These are phyloP conservation scores for Nothura maculosa DNA, from an alignment of 2,797 vertebrate species.

Conservation along the genomic window DNA sequence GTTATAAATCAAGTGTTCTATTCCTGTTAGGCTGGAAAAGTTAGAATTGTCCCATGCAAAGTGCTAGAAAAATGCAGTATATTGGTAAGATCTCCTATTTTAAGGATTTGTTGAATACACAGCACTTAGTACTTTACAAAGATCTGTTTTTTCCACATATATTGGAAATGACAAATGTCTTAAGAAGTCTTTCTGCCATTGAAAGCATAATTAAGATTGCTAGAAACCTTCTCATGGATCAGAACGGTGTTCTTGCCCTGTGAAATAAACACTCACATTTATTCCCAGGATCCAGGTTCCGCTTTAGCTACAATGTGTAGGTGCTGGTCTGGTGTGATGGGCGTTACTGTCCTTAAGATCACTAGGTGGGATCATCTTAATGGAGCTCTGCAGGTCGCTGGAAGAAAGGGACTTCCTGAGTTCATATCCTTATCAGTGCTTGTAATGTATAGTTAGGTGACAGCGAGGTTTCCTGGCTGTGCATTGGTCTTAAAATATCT, in stretches of 20 bases:
- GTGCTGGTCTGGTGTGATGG: fast-evolving
- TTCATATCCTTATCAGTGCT: not conserved
- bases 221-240: not conserved
- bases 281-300: not conserved
- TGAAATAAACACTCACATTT: not conserved
- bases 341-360: not conserved
- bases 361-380: not conserved
- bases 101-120: not conserved
- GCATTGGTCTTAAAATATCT: not conserved
- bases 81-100: not conserved
- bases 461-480: not conserved
- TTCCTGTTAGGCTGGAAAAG: not conserved
- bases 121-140: not conserved
- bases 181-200: not conserved
- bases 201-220: not conserved
- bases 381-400: not conserved
- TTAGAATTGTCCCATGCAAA: not conserved
- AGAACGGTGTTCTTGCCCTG: not conserved
- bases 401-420: not conserved
- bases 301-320: not conserved
- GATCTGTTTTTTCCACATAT: not conserved
- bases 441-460: not conserved
- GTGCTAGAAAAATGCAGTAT: not conserved
- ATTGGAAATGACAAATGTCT: not conserved
- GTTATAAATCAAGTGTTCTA: not conserved